Evolutionary conservation across 2,113 vertebrate species (phyloP), one percentile per base, ranked within the genome.

Genomic region (Butastur rufipennis): DNA sequence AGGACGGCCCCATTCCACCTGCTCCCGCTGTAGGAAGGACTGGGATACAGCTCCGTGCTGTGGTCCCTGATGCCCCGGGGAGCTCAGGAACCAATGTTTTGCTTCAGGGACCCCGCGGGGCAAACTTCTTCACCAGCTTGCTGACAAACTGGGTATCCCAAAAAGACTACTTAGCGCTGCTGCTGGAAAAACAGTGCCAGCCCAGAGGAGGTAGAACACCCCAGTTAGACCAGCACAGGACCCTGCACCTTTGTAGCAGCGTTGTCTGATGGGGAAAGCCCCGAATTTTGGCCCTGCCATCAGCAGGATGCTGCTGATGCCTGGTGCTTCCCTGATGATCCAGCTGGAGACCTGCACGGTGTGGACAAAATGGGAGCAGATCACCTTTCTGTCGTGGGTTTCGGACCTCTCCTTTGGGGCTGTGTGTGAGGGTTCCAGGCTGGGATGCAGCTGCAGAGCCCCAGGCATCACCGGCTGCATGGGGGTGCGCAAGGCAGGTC

Each of bases 371-470:
- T 4, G 17, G 31, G 22, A 40, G 36, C 36, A 16, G 21, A 26
- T 74, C 15, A 18, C 25, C 21, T 22, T 34, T 20, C 50, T 62
- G 66, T 21, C 1, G 1, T 0, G 3, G 10, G 36, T 6, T 48
- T 22, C 65, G 19, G 56, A 45, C 11, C 42, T 13, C 62, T 63
- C 38, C 65, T 20, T 2, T 13, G 45, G 56, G 52, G 38, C 14
- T 32, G 17, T 7, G 34, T 1, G 0, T 0, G 2, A 17, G 16
- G 25, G 53, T 16, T n/a, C 20, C 20, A 10, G 25, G 13, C 27
- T 3, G 3, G 40, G 52, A 42, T 0, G 15, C 52, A 73, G 53
- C 80, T 3, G 0, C 15, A 3, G 40, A 22, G 42, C 7, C 26
- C 6, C 10, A 13, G 73, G 53, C 32, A 53, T 23, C 36, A 16